Evolutionary conservation across 2,888 invertebrate species (phyloP).

Genomic region (Sarcophaga rosellei): DNA sequence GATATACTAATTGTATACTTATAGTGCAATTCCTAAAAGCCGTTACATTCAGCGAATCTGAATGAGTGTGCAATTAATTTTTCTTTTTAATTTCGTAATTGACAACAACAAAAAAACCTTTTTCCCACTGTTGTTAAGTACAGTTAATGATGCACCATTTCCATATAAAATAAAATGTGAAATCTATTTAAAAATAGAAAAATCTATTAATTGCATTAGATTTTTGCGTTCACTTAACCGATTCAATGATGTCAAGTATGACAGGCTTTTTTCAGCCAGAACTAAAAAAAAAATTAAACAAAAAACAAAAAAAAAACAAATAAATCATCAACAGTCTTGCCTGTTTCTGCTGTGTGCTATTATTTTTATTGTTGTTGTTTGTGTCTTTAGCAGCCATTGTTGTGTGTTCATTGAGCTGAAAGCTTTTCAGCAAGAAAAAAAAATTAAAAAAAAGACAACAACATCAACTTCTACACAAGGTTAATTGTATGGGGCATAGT

Average conservation of each 20-base stretch:
- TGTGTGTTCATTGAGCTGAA: slow-evolving; percentile 42
- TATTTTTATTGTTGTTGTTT: not conserved
- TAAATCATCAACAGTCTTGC: slow-evolving; percentile 1
- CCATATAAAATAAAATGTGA: not conserved
- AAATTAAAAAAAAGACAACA: slow-evolving; percentile 40
- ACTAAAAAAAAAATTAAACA: not conserved
- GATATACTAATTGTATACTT: not conserved
- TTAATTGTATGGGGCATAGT: slow-evolving; percentile 46
- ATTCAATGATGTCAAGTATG: slow-evolving; percentile 63
- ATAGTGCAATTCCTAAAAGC: too few relatives aligned
- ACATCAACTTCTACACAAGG: slow-evolving; percentile 33
- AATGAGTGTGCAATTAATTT: too few relatives aligned
- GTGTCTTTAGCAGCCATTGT: slow-evolving; percentile 4
- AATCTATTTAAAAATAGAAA: not conserved
- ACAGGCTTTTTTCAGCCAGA: slow-evolving; percentile 57
- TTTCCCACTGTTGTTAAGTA: too few relatives aligned
- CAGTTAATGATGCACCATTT: not conserved
- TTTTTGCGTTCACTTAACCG: slow-evolving; percentile 49
- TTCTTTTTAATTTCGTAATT: too few relatives aligned
- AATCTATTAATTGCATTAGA: slow-evolving; percentile 45
- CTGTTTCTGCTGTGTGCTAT: not conserved
- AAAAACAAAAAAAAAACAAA: not conserved
- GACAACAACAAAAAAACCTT: too few relatives aligned
- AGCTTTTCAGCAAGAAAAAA: slow-evolving; percentile 50
- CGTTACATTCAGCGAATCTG: not conserved